Evolutionary conservation across 2,113 vertebrate genomes (phyloP).

Genomic region (Entosphenus tridentatus): DNA sequence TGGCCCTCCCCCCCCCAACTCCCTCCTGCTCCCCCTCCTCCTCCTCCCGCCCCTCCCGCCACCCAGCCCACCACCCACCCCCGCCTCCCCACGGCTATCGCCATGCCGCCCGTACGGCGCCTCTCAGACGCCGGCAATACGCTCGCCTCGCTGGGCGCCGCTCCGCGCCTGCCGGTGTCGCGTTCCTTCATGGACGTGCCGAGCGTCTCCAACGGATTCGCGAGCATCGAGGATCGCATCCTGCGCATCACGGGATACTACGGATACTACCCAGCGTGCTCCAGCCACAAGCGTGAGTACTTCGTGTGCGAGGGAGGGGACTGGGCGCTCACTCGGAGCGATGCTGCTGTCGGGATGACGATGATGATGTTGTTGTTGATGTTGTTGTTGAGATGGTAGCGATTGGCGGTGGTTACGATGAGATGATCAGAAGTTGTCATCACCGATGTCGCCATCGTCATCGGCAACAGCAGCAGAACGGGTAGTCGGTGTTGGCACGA

Average conservation of each 20-base stretch:
- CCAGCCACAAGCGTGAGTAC: conserved; percentile 79
- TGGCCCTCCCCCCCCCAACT: no score
- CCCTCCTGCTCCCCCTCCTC: no score
- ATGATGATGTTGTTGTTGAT: not conserved
- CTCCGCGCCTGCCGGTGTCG: not conserved
- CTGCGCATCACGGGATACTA: conserved; percentile 93
- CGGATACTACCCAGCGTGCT: conserved; percentile 84
- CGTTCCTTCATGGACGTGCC: conserved; percentile 37
- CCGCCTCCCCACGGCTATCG: no score
- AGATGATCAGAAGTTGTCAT: no score
- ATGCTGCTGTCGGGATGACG: not conserved
- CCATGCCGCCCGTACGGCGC: no score
- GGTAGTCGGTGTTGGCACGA: no score
- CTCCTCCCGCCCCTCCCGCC: no score
- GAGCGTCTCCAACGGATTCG: conserved; percentile 67
- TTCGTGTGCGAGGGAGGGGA: not conserved
- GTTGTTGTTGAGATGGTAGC: conserved; percentile 9
- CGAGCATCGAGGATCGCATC: conserved; percentile 84
- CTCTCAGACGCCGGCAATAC: no score
- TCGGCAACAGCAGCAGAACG: no score
- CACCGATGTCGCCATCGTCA: no score
- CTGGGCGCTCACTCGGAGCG: not conserved
- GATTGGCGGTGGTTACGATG: not conserved
- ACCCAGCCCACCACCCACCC: no score
- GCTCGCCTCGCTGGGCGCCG: no score